phyloP scores from a whole-genome alignment of 1,140 invertebrate species.

The Trichonephila clavipes region DNA sequence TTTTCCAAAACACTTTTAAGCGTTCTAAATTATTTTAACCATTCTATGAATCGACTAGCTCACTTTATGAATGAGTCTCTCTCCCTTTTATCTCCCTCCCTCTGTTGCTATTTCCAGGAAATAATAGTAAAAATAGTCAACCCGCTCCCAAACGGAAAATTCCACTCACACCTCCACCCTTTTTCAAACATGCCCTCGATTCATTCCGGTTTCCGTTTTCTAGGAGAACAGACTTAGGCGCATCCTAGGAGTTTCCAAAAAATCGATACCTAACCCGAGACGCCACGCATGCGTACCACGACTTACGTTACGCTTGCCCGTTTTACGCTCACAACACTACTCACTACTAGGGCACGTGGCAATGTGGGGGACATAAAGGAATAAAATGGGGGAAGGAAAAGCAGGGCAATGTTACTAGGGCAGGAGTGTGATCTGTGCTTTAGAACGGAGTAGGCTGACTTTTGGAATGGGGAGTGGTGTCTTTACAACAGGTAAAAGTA shows the following conservation, averaged over 20 bases:
- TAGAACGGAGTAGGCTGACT: constrained; percentile 17
- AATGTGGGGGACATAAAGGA: not conserved
- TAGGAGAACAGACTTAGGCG: not conserved
- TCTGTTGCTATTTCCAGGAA: not conserved
- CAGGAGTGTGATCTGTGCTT: constrained; percentile 32
- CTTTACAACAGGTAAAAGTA: constrained; percentile 51
- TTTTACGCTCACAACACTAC: constrained; percentile 53
- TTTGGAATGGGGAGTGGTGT: constrained; percentile 27
- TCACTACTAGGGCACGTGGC: constrained; percentile 57
- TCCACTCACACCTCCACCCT: constrained; percentile 6
- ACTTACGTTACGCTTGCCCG: constrained; percentile 43
- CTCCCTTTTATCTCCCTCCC: not conserved
- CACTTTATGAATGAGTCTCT: not conserved
- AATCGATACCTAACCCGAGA: not conserved
- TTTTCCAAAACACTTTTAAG: not conserved
- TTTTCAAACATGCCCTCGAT: not conserved
- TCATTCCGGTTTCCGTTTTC: not conserved
- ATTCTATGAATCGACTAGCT: not conserved
- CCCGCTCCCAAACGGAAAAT: not conserved
- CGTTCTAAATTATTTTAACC: not conserved
- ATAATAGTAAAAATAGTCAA: not conserved
- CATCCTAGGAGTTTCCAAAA: not conserved
- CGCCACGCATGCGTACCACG: not conserved
- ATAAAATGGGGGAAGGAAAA: constrained; percentile 25
- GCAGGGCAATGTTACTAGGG: constrained; percentile 65